A percentile compares a stretch with the other conserved stretches of the same genome.
These are phyloP conservation scores for Atta colombica DNA, from an alignment of 1,140 invertebrate species.

Conservation along the genomic window DNA sequence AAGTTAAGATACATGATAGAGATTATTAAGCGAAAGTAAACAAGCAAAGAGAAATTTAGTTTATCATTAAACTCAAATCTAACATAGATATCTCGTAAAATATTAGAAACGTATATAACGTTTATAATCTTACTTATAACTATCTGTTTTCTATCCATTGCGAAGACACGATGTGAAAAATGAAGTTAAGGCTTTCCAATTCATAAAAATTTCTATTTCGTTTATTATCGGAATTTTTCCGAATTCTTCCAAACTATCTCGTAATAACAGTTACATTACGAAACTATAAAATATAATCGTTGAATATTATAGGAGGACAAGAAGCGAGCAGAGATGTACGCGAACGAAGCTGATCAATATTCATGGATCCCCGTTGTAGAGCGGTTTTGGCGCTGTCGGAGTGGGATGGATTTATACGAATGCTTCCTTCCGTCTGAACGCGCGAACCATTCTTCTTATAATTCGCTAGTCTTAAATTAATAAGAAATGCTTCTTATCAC, in stretches of 20 bases:
- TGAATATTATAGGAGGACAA: slow-evolving; percentile 50
- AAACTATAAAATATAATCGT: background rate
- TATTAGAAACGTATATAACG: background rate
- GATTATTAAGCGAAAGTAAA: slow-evolving; percentile 18
- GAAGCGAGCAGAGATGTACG: slow-evolving; percentile 57
- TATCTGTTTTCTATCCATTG: background rate
- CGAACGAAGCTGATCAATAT: slow-evolving; percentile 85
- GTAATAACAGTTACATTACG: background rate
- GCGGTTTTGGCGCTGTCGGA: slow-evolving; percentile 63
- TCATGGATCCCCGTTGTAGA: slow-evolving; percentile 81
- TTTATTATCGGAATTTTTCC: slow-evolving; percentile 33
- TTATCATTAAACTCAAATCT: background rate
- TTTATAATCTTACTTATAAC: background rate
- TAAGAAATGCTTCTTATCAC: background rate
- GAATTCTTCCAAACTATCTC: background rate
- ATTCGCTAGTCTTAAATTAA: slow-evolving; percentile 41
- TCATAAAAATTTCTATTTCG: slow-evolving; percentile 7
- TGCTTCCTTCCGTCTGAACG: slow-evolving; percentile 82
- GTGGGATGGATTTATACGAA: slow-evolving; percentile 84
- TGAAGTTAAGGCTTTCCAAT: slow-evolving; percentile 14
- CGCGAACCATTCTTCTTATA: slow-evolving; percentile 73
- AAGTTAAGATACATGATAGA: slow-evolving; percentile 20
- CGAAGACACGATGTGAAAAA: background rate
- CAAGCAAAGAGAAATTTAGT: background rate
- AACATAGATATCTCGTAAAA: background rate